phyloP scores from a whole-genome alignment of 2,797 vertebrate genomes.

The Heliangelus exortis region DNA sequence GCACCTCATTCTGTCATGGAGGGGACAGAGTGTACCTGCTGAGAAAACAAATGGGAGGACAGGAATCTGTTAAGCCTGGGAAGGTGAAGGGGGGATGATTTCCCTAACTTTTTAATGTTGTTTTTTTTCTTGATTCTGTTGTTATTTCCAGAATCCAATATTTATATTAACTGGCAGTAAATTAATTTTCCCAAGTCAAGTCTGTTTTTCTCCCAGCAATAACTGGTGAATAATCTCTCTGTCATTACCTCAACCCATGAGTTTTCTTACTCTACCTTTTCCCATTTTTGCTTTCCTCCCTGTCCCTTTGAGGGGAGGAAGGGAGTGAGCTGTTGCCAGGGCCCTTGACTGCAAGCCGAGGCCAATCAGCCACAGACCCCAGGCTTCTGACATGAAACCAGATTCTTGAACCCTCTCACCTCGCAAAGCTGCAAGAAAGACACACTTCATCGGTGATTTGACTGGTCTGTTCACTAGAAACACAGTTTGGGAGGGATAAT shows the following conservation, averaged over 20 bases:
- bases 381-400: not conserved
- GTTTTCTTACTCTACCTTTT: not conserved
- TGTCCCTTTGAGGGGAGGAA: accelerated
- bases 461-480: not conserved
- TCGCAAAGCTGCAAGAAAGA: not conserved
- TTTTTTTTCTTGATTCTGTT: not conserved
- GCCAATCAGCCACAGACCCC: not conserved
- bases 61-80: not conserved
- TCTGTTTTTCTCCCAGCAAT: not conserved
- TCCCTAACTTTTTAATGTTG: not conserved
- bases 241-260: not conserved
- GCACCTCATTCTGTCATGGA: accelerated
- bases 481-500: not conserved
- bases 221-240: not conserved
- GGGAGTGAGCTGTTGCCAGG: accelerated
- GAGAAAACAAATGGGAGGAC: not conserved
- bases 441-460: not conserved
- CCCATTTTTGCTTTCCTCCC: not conserved
- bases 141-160: not conserved
- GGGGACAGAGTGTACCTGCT: not conserved
- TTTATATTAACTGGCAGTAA: not conserved
- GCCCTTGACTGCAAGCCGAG: not conserved
- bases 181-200: not conserved
- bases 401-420: not conserved
- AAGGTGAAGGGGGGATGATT: not conserved